Evolutionary conservation across 2,888 invertebrate genomes (phyloP), one percentile per base, ranked within the genome.

Genomic region (Apotomis capreana): DNA sequence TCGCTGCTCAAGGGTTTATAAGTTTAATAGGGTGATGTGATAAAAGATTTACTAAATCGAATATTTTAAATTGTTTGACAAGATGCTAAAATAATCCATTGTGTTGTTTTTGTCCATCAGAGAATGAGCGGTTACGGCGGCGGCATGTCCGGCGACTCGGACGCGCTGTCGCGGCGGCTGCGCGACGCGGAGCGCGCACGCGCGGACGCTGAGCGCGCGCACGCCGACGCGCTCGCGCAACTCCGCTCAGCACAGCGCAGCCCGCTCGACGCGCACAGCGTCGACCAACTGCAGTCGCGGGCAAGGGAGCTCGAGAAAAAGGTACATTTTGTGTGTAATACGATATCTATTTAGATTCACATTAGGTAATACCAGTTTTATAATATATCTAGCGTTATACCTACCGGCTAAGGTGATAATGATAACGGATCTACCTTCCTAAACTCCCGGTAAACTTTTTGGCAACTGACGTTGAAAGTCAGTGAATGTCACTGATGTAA

Each of bases 241-340:
- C 92, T 96, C 78, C 94, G 95, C 76, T 83, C 89, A 74, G 91
- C 94, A 74, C 93, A 93, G 79, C 91, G 94, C 74, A 86, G 88
- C 75, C 84, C 85, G 68, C 87, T 84, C 71, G 93, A 92, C 83
- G 83, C 94, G 78, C 92, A 94, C 79, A 93, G 94, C 81, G 94
- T 95, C 71, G 96, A 97, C 79, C 96, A 96, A 76, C 92, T 96
- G 82, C 96, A 97, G 89, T 97, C 97, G 62, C 95, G 97, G 81
- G 97, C 97, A 68, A 95, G 98, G 77, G 98, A 98, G 89, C 94
- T 98, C 78, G 98, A 98, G 90, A 98, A 98, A 89, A 98, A 98
- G 94, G 97, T 97, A 81, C 0, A 12, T 40, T 4, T 6, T 40
- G 5, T 40, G 40, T 9, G 9, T 10, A 9, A 1, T 4, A 26